These are phyloP conservation scores for Lordiphosa clarofinis DNA, from an alignment of 1,140 invertebrate genomes.

Conservation along the genomic window DNA sequence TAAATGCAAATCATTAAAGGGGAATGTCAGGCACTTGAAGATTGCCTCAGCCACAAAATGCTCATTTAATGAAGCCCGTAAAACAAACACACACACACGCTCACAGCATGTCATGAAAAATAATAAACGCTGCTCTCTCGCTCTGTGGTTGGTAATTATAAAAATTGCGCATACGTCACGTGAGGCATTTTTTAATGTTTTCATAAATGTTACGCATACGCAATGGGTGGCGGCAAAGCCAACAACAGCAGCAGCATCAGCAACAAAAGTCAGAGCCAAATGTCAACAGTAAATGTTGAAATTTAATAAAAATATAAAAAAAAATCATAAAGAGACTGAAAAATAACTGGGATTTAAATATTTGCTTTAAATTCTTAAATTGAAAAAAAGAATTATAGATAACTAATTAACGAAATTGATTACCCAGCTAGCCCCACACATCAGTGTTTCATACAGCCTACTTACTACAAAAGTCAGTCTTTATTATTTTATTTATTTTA, in stretches of 20 bases:
- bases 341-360: slow-evolving; percentile 21
- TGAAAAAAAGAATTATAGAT: too few species aligned
- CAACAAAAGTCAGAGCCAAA: slow-evolving; percentile 32
- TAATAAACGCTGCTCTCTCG: slow-evolving; percentile 37
- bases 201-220: slow-evolving; percentile 48
- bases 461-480: too few species aligned
- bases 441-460: too few species aligned
- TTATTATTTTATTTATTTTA: too few species aligned
- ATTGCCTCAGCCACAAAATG: slow-evolving; percentile 33
- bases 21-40: slow-evolving; percentile 26
- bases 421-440: too few species aligned
- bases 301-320: slow-evolving; percentile 42
- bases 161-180: slow-evolving; percentile 66
- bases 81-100: slow-evolving; percentile 26
- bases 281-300: slow-evolving; percentile 56
- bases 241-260: background rate
- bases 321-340: too few species aligned
- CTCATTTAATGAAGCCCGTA: slow-evolving; percentile 41
- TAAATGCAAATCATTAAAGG: slow-evolving; percentile 55
- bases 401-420: too few species aligned
- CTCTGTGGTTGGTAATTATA: slow-evolving; percentile 62
- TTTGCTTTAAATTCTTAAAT: too few species aligned
- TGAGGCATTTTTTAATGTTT: slow-evolving; percentile 43
- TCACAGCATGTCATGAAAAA: slow-evolving; percentile 31
- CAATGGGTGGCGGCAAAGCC: slow-evolving; percentile 24